These are phyloP conservation scores for Catharus minimus DNA, from an alignment of 2,113 vertebrate species.

Conservation along the genomic window DNA sequence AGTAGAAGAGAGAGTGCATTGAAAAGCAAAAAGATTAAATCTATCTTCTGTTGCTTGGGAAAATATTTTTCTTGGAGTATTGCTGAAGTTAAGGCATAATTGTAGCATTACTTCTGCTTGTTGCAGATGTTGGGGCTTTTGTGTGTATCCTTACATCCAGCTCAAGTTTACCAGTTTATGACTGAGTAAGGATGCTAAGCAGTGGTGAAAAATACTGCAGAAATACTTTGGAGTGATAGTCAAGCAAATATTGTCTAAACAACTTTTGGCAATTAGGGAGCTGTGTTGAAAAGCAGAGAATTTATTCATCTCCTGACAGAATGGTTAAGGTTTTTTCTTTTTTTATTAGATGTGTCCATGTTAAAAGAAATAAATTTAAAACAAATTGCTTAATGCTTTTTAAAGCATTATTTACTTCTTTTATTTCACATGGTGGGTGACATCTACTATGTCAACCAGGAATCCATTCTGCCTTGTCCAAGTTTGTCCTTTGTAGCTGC, in stretches of 20 bases:
- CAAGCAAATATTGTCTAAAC: not conserved
- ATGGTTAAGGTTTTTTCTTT: not conserved
- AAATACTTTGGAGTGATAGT: not conserved
- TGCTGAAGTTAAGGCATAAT: not conserved
- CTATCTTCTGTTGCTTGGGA: not conserved
- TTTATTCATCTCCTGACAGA: not conserved
- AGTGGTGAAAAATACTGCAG: not conserved
- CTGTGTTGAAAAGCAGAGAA: not conserved
- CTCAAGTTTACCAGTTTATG: not conserved
- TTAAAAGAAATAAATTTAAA: not conserved
- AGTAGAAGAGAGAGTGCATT: not conserved
- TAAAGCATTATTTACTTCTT: not conserved
- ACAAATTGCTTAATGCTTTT: not conserved
- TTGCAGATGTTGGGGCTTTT: not conserved
- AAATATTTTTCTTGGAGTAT: slow-evolving; percentile 6
- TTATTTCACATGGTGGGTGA: not conserved
- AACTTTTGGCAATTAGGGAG: not conserved
- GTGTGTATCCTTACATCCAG: not conserved
- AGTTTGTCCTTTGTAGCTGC: not conserved
- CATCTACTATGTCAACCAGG: not conserved
- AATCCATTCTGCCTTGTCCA: not conserved
- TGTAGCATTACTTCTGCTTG: slow-evolving; percentile 4
- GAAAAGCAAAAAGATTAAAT: slow-evolving; percentile 41
- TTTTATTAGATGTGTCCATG: not conserved
- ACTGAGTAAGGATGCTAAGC: not conserved